Conservation (phyloP, 1,140 invertebrate genomes). For the Sycobia sp. region DNA sequence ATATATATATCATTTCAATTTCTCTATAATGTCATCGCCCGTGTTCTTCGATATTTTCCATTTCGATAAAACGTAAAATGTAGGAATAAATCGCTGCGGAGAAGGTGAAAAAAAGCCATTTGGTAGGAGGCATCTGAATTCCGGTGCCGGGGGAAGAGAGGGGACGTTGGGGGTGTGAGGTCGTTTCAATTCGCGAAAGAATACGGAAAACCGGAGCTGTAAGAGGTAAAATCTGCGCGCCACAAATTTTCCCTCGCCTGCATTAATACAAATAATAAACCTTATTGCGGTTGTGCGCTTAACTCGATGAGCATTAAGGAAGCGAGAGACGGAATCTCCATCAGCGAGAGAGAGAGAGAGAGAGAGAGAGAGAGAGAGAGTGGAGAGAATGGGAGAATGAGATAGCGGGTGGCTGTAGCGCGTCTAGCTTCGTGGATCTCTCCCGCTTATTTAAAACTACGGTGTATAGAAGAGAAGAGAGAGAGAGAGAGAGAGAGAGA, state of each 20-base stretch:
- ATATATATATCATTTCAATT: too few relatives aligned
- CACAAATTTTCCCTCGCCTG: background rate
- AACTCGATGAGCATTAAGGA: background rate
- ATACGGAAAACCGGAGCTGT: constrained; percentile 2
- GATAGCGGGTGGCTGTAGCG: background rate
- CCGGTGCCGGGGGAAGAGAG: too few relatives aligned
- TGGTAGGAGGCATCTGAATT: too few relatives aligned
- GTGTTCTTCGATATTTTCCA: too few relatives aligned
- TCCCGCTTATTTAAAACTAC: constrained; percentile 57
- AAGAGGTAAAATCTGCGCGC: background rate
- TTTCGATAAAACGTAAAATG: too few relatives aligned
- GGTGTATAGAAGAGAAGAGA: too few relatives aligned
- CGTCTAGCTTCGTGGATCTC: too few relatives aligned
- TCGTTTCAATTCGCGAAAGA: constrained; percentile 19
- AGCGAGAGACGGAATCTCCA: too few relatives aligned
- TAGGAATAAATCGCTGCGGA: too few relatives aligned
- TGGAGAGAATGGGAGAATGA: background rate
- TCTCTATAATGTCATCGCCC: too few relatives aligned
- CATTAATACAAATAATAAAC: constrained; percentile 31
- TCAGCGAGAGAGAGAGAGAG: background rate
- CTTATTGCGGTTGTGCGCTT: constrained; percentile 32
- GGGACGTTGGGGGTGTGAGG: too few relatives aligned
- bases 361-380: background rate
- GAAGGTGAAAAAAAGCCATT: too few relatives aligned
- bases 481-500: background rate